phyloP scores from a whole-genome alignment of 2,113 vertebrate species.

The Nycticebus coucang region DNA sequence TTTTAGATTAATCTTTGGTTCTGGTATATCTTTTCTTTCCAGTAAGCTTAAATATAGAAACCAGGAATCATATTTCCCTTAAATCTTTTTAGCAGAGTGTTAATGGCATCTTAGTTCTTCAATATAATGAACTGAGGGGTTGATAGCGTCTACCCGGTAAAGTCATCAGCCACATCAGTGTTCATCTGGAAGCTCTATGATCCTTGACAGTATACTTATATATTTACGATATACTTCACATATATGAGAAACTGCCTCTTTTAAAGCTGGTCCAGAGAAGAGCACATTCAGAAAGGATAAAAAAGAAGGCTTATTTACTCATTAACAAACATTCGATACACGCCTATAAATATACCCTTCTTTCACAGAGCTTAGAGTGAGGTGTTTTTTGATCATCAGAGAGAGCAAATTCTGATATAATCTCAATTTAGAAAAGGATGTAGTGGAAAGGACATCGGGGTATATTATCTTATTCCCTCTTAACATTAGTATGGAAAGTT shows the following conservation, averaged over 20 bases:
- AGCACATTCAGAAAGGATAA: neutral
- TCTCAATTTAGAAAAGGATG: neutral
- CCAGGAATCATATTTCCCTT: neutral
- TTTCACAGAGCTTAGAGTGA: neutral
- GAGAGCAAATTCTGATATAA: neutral
- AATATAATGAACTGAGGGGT: neutral
- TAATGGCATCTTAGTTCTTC: neutral
- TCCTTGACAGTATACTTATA: neutral
- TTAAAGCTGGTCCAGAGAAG: neutral
- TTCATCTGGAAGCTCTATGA: neutral
- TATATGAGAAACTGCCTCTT: neutral
- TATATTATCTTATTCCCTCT: neutral
- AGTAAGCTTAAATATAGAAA: neutral
- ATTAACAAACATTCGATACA: neutral
- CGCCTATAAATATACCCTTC: neutral
- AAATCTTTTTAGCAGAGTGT: neutral
- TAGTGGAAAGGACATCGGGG: neutral
- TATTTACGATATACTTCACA: no score
- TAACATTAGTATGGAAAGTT: neutral
- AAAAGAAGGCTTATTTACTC: neutral
- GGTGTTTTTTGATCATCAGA: neutral
- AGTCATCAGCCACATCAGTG: neutral
- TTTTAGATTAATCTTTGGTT: neutral
- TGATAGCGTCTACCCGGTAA: neutral
- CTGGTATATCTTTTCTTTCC: neutral